phyloP scores from a whole-genome alignment of 2,888 invertebrate species.

The Cantharis rufa region DNA sequence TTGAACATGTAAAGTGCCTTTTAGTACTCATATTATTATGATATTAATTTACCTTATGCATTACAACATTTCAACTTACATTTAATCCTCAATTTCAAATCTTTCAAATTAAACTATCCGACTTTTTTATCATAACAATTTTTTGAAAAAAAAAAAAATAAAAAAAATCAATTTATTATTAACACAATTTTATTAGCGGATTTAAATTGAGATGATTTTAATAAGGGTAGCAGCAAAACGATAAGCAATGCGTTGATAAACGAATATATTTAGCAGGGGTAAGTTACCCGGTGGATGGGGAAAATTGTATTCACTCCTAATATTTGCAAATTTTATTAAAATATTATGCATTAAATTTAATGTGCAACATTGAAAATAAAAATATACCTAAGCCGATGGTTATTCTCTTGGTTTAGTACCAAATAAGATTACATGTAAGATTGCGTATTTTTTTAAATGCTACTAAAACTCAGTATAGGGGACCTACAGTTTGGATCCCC shows the following conservation, averaged over 20 bases:
- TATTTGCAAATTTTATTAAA: background rate
- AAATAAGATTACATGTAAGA: background rate
- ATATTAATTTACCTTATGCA: conserved; percentile 14
- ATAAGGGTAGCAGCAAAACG: background rate
- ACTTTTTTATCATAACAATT: background rate
- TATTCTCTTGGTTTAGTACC: too few species aligned
- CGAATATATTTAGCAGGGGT: background rate
- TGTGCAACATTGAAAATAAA: background rate
- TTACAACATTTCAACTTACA: background rate
- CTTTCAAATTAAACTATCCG: background rate
- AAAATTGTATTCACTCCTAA: background rate
- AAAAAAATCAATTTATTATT: background rate
- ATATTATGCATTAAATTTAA: background rate
- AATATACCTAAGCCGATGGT: too few species aligned
- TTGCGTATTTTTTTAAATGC: background rate
- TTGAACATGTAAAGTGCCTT: conserved; percentile 24
- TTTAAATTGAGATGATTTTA: background rate
- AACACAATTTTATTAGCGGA: background rate
- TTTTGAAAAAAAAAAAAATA: background rate
- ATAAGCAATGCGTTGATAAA: background rate
- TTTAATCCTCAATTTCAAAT: background rate
- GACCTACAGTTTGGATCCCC: too few species aligned
- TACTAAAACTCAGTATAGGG: too few species aligned
- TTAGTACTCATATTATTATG: conserved; percentile 23
- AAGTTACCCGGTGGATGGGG: background rate